A percentile compares a stretch with the other conserved stretches of the same genome.
These are phyloP conservation scores for Polyodon spathula DNA, from an alignment of 2,113 vertebrate genomes.

Conservation along the genomic window DNA sequence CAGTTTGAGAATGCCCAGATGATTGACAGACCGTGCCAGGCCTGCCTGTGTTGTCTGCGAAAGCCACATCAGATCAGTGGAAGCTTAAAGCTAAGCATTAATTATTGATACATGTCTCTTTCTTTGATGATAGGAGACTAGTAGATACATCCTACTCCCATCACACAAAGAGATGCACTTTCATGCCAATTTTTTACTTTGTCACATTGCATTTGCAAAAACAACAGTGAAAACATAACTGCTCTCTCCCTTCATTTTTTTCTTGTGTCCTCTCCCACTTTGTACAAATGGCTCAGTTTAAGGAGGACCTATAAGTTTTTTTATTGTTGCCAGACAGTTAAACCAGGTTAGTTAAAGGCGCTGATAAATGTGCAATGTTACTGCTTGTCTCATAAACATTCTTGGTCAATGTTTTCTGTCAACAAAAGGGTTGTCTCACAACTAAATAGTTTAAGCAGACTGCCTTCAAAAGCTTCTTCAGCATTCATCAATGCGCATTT, in stretches of 20 bases:
- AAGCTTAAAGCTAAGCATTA: slow-evolving; percentile 72
- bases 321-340: slow-evolving; percentile 30
- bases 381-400: slow-evolving; percentile 55
- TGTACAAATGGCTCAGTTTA: slow-evolving; percentile 64
- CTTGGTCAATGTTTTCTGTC: slow-evolving; percentile 58
- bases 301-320: slow-evolving; percentile 29
- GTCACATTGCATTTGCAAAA: slow-evolving; percentile 83
- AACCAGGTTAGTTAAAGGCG: slow-evolving; percentile 46
- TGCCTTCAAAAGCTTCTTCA: too few species aligned
- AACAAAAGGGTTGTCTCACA: slow-evolving; percentile 27
- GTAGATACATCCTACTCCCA: slow-evolving; percentile 52
- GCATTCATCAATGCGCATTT: too few species aligned
- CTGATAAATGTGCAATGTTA: slow-evolving; percentile 48
- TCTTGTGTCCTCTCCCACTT: slow-evolving; percentile 39
- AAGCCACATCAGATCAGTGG: slow-evolving; percentile 66
- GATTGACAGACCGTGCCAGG: slow-evolving; percentile 67
- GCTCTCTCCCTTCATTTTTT: slow-evolving; percentile 46
- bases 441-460: slow-evolving; percentile 28
- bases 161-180: slow-evolving; percentile 61
- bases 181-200: slow-evolving; percentile 62
- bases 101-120: slow-evolving; percentile 76
- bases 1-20: slow-evolving; percentile 57
- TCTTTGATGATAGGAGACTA: slow-evolving; percentile 67
- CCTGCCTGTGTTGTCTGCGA: slow-evolving; percentile 64
- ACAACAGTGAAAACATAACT: slow-evolving; percentile 76